A percentile compares a stretch with the other conserved stretches of the same genome.
Conservation (phyloP, 2,888 invertebrate genomes). For the Operophtera brumata region DNA sequence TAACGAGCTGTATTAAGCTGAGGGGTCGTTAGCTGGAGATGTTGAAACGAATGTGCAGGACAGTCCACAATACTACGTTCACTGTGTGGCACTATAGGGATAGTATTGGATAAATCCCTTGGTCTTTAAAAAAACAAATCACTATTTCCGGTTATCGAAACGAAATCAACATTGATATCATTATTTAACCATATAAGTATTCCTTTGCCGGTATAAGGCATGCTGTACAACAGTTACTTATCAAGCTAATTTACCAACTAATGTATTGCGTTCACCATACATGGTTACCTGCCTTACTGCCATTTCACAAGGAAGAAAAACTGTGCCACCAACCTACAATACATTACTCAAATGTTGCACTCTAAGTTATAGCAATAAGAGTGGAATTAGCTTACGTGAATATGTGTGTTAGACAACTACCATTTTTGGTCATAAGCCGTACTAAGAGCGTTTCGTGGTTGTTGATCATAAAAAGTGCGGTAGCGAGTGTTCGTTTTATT, state of each 20-base stretch:
- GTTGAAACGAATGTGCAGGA: too few relatives aligned
- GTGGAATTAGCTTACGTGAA: slow-evolving; percentile 18
- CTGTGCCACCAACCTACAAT: slow-evolving; percentile 43
- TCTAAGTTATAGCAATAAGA: slow-evolving; percentile 31
- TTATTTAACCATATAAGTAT: not conserved
- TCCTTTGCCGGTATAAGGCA: slow-evolving; percentile 1
- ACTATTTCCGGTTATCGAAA: not conserved
- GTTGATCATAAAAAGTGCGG: slow-evolving; percentile 41
- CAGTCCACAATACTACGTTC: too few relatives aligned
- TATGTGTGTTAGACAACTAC: slow-evolving; percentile 41
- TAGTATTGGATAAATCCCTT: not conserved
- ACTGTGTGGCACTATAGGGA: too few relatives aligned
- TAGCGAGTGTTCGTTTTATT: slow-evolving; percentile 26
- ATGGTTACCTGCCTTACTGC: slow-evolving; percentile 42
- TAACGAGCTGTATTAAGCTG: too few relatives aligned
- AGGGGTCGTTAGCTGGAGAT: too few relatives aligned
- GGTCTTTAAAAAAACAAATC: too few relatives aligned
- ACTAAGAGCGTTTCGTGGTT: slow-evolving; percentile 45
- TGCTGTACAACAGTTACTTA: slow-evolving; percentile 6
- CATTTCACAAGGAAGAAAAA: slow-evolving; percentile 56
- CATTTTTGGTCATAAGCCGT: slow-evolving; percentile 56
- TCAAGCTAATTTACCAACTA: slow-evolving; percentile 35
- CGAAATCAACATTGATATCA: not conserved
- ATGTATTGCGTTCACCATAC: slow-evolving; percentile 48
- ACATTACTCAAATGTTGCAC: slow-evolving; percentile 6